These are phyloP conservation scores for Apis laboriosa DNA, from an alignment of 1,140 invertebrate species.

Conservation along the genomic window DNA sequence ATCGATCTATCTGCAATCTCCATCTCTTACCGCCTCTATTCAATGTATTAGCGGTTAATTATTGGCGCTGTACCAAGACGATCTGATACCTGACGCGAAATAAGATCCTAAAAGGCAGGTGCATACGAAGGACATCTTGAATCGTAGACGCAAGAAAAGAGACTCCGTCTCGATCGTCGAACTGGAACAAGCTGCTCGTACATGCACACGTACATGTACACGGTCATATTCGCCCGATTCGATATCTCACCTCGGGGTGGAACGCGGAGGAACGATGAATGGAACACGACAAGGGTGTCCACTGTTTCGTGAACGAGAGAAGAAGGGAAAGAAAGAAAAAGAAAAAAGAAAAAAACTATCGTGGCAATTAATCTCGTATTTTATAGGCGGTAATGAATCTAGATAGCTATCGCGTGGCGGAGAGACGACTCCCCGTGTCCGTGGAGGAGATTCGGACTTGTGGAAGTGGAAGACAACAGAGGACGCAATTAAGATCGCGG, in stretches of 20 bases:
- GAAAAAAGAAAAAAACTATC: conserved; percentile 63
- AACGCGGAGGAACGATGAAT: conserved; percentile 47
- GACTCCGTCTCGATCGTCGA: conserved; percentile 28
- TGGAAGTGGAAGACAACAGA: neutral
- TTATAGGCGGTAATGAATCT: conserved; percentile 69
- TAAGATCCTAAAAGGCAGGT: conserved; percentile 61
- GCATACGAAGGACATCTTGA: conserved; percentile 48
- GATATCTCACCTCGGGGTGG: conserved; percentile 6
- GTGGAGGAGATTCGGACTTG: conserved; percentile 43
- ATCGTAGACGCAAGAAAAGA: conserved; percentile 4
- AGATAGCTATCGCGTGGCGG: conserved; percentile 50
- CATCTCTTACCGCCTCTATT: neutral
- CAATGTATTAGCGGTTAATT: conserved; percentile 39
- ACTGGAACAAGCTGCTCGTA: conserved; percentile 32
- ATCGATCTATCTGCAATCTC: neutral
- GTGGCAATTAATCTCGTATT: conserved; percentile 72
- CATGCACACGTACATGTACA: neutral
- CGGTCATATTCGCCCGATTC: conserved; percentile 36
- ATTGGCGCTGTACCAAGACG: conserved; percentile 23
- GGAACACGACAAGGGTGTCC: conserved; percentile 40
- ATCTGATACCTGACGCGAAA: conserved; percentile 41
- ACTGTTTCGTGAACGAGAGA: conserved; percentile 20
- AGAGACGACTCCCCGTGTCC: conserved; percentile 17
- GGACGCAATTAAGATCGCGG: conserved; percentile 31
- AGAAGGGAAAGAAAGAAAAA: conserved; percentile 10